Evolutionary conservation across 2,888 invertebrate species (phyloP).

Genomic region (Acronicta psi): DNA sequence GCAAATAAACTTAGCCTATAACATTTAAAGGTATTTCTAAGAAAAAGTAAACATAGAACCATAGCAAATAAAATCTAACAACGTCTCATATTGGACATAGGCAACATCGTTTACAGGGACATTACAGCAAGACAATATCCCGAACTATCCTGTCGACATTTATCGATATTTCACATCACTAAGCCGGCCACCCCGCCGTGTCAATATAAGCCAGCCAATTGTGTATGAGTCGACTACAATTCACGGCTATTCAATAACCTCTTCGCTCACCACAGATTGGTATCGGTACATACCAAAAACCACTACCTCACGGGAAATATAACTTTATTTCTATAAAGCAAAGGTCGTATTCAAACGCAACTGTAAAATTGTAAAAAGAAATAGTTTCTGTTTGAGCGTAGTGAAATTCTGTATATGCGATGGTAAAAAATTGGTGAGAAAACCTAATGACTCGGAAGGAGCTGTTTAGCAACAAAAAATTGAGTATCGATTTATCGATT

Average conservation of each 20-base stretch:
- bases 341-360: conserved; percentile 15
- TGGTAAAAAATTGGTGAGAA: conserved; percentile 61
- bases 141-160: conserved; percentile 48
- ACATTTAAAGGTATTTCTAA: neutral
- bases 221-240: conserved; percentile 82
- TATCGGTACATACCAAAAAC: conserved; percentile 66
- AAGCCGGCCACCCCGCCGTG: conserved; percentile 79
- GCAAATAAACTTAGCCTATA: too few relatives aligned
- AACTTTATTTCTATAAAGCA: conserved; percentile 33
- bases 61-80: conserved; percentile 48
- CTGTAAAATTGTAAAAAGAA: conserved; percentile 55
- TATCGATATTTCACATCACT: conserved; percentile 67
- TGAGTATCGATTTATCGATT: conserved; percentile 44
- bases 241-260: conserved; percentile 84
- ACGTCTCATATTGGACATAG: conserved; percentile 47
- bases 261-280: conserved; percentile 77
- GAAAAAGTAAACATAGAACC: conserved; percentile 34
- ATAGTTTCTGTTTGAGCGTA: conserved; percentile 58
- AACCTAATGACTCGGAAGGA: conserved; percentile 60
- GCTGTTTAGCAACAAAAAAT: conserved; percentile 50
- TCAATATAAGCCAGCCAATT: conserved; percentile 83
- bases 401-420: conserved; percentile 65
- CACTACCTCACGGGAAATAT: conserved; percentile 33
- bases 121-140: conserved; percentile 53
- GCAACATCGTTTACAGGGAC: conserved; percentile 46